phyloP scores from a whole-genome alignment of 1,140 invertebrate species.

The Vollenhovia emeryi region DNA sequence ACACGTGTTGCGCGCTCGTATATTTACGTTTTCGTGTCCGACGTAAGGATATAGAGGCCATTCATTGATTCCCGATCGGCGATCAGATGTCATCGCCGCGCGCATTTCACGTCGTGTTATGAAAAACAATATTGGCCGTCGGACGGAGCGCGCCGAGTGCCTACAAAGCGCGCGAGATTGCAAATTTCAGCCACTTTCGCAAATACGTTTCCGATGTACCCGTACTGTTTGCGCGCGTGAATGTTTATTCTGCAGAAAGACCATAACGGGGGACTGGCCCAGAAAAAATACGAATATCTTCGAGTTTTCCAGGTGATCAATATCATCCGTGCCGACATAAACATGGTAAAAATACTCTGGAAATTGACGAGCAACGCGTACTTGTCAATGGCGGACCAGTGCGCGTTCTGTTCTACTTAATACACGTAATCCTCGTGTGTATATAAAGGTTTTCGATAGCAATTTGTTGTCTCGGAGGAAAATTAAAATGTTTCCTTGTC shows the following conservation, averaged over 20 bases:
- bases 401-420: neutral
- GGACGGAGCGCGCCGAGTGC: neutral
- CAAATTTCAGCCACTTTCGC: constrained; percentile 43
- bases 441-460: neutral
- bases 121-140: constrained; percentile 48
- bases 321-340: neutral
- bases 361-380: neutral
- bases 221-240: constrained; percentile 33
- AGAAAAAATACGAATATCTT: constrained; percentile 43
- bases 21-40: neutral
- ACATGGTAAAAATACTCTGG: constrained; percentile 18
- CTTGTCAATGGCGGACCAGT: neutral
- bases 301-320: constrained; percentile 13
- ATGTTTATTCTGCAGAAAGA: constrained; percentile 43
- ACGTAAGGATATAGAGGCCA: neutral
- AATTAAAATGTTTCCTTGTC: neutral
- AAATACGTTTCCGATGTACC: constrained; percentile 35
- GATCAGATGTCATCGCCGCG: constrained; percentile 26
- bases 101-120: constrained; percentile 17
- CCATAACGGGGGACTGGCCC: neutral
- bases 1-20: neutral
- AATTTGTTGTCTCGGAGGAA: neutral
- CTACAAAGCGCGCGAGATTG: constrained; percentile 25
- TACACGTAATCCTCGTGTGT: neutral
- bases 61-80: constrained; percentile 17